These are phyloP conservation scores for Monochamus alternatus DNA, from an alignment of 2,888 invertebrate species.

Conservation along the genomic window DNA sequence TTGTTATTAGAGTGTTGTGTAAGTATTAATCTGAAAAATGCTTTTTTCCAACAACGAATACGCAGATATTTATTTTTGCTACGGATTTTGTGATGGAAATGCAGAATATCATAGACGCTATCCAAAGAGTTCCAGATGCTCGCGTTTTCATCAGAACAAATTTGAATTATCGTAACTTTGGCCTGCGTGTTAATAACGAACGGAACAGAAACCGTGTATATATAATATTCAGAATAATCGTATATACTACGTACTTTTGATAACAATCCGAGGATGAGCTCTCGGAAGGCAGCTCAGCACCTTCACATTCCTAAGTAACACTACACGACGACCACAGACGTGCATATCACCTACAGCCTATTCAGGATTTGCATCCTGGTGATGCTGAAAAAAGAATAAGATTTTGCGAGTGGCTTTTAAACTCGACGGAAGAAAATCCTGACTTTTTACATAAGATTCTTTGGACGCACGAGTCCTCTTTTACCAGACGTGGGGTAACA, in stretches of 20 bases:
- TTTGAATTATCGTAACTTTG: not conserved
- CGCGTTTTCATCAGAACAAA: not conserved
- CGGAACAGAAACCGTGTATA: no score
- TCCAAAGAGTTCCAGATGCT: constrained; percentile 2
- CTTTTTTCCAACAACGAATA: no score
- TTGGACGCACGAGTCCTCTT: not conserved
- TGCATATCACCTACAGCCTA: no score
- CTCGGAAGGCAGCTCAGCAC: no score
- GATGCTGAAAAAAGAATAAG: not conserved
- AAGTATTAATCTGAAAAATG: no score
- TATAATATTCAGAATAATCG: no score
- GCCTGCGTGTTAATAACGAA: no score
- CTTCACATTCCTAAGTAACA: no score
- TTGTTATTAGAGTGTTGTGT: no score
- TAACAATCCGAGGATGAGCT: no score
- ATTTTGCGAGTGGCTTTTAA: not conserved
- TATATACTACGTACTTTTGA: no score
- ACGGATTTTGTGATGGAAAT: constrained; percentile 14
- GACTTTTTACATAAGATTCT: not conserved
- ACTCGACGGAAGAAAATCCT: not conserved
- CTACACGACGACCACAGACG: no score
- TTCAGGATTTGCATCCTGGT: not conserved
- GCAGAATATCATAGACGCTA: not conserved
- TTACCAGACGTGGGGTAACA: not conserved
- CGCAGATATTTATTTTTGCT: not conserved